phyloP scores from a whole-genome alignment of 2,888 invertebrate species.

The Hyppa rectilinea region DNA sequence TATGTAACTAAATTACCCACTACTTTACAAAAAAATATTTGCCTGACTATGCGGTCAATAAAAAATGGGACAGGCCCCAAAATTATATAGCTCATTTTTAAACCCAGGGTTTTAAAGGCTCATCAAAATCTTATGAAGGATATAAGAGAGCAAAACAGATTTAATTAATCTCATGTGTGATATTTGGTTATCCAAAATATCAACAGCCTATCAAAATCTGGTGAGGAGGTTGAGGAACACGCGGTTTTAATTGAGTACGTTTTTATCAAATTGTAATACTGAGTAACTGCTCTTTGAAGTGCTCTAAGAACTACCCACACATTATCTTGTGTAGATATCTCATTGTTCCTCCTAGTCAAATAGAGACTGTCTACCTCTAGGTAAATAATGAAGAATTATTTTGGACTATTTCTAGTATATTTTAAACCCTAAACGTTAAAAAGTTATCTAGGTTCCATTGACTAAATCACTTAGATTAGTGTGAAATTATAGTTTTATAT shows the following conservation, averaged over 20 bases:
- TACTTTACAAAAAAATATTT: too few species aligned
- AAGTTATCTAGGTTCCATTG: neutral
- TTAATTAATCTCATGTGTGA: neutral
- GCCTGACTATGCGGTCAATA: neutral
- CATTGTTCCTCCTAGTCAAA: slow-evolving; percentile 4
- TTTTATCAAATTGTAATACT: neutral
- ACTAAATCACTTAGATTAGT: neutral
- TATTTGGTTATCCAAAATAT: neutral
- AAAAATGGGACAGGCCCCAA: neutral
- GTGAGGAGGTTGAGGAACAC: too few species aligned
- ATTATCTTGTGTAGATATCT: neutral
- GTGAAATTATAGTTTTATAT: neutral
- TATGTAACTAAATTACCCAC: too few species aligned
- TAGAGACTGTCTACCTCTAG: neutral
- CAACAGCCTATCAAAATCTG: neutral
- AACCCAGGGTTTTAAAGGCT: neutral
- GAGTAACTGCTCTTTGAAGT: neutral
- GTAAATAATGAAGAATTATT: neutral
- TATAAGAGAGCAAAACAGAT: neutral
- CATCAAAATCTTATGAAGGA: neutral
- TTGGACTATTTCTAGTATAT: too few species aligned
- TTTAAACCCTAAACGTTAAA: neutral
- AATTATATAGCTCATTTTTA: neutral
- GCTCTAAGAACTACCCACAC: neutral
- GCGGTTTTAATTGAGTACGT: neutral